These are phyloP conservation scores for Luidia sarsii DNA, from an alignment of 53 echinoderm and acorn worm genomes.

Conservation along the genomic window DNA sequence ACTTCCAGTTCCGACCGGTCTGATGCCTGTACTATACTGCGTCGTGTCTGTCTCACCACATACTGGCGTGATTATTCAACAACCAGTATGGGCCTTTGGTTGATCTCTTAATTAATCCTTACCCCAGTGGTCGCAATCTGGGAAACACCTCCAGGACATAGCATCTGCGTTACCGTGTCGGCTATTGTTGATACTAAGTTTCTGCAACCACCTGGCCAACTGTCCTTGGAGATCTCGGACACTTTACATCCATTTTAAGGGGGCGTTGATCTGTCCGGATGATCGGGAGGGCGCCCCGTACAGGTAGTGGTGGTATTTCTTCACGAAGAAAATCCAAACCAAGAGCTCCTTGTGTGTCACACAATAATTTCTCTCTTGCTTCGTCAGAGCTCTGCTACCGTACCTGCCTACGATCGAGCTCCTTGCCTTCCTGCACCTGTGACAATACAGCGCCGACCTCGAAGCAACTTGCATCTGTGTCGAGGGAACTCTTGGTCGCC, in stretches of 20 bases:
- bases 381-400: neutral
- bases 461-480: conserved; percentile 16
- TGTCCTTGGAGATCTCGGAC: conserved; percentile 55
- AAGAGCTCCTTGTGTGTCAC: conserved; percentile 44
- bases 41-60: no score
- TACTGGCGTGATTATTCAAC: no score
- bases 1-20: no score
- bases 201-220: conserved; percentile 33
- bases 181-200: conserved; percentile 5
- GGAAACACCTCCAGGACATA: conserved; percentile 15
- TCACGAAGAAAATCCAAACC: conserved; percentile 26
- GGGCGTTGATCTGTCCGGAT: conserved; percentile 56
- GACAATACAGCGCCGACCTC: conserved; percentile 14
- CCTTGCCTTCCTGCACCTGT: neutral
- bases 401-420: neutral
- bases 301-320: conserved; percentile 57
- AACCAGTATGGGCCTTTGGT: neutral
- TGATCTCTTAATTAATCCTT: neutral
- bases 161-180: conserved; percentile 2
- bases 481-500: conserved; percentile 11
- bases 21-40: neutral
- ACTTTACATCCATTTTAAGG: conserved; percentile 26
- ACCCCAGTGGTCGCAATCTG: neutral
- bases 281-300: conserved; percentile 22
- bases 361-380: conserved; percentile 38